Evolutionary conservation across 2,888 invertebrate species (phyloP).

Genomic region (Ditula angustiorana): DNA sequence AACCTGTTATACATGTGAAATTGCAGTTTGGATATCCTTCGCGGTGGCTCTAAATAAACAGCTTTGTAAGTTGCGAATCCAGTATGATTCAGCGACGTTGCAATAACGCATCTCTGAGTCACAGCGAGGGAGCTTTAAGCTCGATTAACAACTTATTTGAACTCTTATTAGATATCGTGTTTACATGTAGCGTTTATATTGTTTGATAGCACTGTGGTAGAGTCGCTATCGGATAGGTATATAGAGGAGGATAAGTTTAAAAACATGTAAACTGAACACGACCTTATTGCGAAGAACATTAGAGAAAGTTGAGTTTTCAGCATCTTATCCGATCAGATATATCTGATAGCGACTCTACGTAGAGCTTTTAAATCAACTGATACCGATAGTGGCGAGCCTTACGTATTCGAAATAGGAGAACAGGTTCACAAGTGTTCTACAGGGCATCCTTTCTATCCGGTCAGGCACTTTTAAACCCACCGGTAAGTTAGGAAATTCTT

Average conservation of each 20-base stretch:
- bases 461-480: slow-evolving; percentile 19
- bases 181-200: slow-evolving; percentile 10
- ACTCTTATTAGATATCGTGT: slow-evolving; percentile 25
- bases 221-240: not conserved
- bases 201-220: not conserved
- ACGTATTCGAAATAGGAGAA: not conserved
- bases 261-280: not conserved
- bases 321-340: not conserved
- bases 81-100: slow-evolving; percentile 34
- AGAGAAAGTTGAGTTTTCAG: not conserved
- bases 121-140: slow-evolving; percentile 19
- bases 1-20: not conserved
- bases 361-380: not conserved
- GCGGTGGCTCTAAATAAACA: slow-evolving; percentile 11
- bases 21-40: not conserved
- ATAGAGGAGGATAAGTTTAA: not conserved
- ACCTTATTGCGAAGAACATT: not conserved
- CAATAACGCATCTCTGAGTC: slow-evolving; percentile 32
- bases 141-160: slow-evolving; percentile 18
- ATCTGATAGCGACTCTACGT: not conserved
- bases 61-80: slow-evolving; percentile 53
- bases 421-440: not conserved
- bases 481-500: slow-evolving; percentile 4
- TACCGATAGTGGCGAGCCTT: not conserved
- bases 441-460: not conserved